Evolutionary conservation across 30 jellyfish, hydroid and myxozoan species (phyloP), one percentile per base, ranked within the genome.

Genomic region (Aurelia coerulea): DNA sequence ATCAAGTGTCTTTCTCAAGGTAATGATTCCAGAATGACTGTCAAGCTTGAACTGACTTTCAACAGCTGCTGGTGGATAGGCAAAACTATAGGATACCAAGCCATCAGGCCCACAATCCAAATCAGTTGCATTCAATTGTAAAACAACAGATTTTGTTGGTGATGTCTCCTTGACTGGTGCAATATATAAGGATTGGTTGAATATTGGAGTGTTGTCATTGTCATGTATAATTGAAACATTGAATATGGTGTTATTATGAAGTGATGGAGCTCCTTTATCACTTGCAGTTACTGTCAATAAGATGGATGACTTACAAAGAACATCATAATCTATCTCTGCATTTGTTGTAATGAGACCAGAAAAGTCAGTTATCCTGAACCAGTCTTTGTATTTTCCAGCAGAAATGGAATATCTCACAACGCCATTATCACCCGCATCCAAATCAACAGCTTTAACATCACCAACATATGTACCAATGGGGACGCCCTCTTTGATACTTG

Each of bases 131-230:
- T 42, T 60, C 23, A 88, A 58, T 10, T 41, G 41, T 13, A 78
- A 60, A 11, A 88, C 18, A 23, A 79, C 71, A 1, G 85, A 56
- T 18, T 79, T 56, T 15, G 63, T 62, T 56, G 82, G 79, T 2
- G 74, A 16, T 18, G 89, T 42, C 53, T 88, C 96, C 14, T 79
- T 77, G 19, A 88, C 52, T 12, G 84, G 33, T 23, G 53, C 81
- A 10, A 52, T 33, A 73, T 84, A 84, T 1, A 53, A 19, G 29
- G 83, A 46, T 49, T 84, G 84, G 74, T 46, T 73, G 68, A 91
- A 93, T 3, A 0, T 12, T 68, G 99, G 99, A 10, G 62, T 31
- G 83, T 86, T 84, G 68, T 95, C 99, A 90, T 95, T 95, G 34
- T 39, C 73, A 70, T 83, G 96, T 46, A n/a, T 65, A 50, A 95